Percentiles rank a stretch among this genome's conserved stretches.
Evolutionary conservation across 2,888 invertebrate species (phyloP).

Genomic region (Nezara viridula): DNA sequence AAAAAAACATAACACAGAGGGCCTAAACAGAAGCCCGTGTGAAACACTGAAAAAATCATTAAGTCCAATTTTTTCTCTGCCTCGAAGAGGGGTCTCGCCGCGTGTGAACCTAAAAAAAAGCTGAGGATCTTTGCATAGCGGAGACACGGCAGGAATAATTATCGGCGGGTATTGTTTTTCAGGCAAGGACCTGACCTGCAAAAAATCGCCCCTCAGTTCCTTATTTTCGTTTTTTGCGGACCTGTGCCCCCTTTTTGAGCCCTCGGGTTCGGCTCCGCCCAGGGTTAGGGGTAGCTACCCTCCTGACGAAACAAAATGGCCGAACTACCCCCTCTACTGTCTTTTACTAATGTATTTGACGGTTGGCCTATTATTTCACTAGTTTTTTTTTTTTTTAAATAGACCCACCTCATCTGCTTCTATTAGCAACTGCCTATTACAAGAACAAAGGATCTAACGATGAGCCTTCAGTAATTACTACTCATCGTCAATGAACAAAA

Average conservation of each 20-base stretch:
- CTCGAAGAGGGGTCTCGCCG: neutral
- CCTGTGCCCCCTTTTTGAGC: slow-evolving; percentile 10
- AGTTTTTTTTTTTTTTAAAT: neutral
- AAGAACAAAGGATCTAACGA: neutral
- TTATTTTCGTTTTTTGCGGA: slow-evolving; percentile 53
- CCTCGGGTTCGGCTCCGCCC: slow-evolving; percentile 50
- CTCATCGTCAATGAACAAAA: too few species aligned
- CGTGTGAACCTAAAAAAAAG: slow-evolving; percentile 53
- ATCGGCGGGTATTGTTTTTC: slow-evolving; percentile 51
- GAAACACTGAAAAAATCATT: slow-evolving; percentile 58
- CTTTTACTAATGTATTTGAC: slow-evolving; percentile 50
- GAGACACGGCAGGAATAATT: slow-evolving; percentile 55
- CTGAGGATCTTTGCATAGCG: slow-evolving; percentile 45
- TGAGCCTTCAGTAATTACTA: too few species aligned
- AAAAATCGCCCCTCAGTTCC: neutral
- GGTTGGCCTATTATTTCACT: slow-evolving; percentile 47
- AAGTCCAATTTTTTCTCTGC: slow-evolving; percentile 49
- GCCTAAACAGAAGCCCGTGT: slow-evolving; percentile 37
- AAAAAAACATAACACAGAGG: neutral
- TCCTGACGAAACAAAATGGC: slow-evolving; percentile 43
- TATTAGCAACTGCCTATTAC: neutral
- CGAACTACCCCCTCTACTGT: slow-evolving; percentile 35
- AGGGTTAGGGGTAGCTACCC: slow-evolving; percentile 40
- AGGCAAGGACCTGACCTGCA: neutral
- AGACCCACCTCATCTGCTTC: neutral